A percentile compares a stretch with the other conserved stretches of the same genome.
These are phyloP conservation scores for Chondrosia reniformis DNA, from an alignment of 37 sponge, comb jelly and placozoan genomes.

Conservation along the genomic window DNA sequence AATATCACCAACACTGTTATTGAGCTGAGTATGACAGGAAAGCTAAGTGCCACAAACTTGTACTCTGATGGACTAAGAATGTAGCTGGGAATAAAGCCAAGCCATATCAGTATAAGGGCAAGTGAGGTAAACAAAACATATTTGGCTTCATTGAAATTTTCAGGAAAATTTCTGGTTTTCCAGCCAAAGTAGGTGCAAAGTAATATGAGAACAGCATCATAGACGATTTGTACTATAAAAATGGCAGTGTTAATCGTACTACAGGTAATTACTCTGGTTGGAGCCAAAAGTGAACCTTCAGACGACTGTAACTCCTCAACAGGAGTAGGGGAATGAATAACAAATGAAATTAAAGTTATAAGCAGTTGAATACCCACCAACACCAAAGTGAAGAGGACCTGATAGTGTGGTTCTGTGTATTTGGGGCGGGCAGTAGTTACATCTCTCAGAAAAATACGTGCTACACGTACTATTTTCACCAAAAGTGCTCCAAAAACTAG, in stretches of 20 bases:
- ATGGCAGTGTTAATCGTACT: conserved; percentile 2
- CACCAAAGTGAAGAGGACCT: conserved; percentile 55
- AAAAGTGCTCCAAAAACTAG: conserved; percentile 71
- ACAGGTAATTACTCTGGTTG: conserved; percentile 49
- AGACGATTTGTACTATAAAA: conserved; percentile 32
- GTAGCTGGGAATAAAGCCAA: conserved; percentile 42
- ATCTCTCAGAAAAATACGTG: conserved; percentile 52
- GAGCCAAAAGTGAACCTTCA: conserved; percentile 8
- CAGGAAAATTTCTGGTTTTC: conserved; percentile 61
- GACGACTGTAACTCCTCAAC: neutral
- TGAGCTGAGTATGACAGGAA: conserved; percentile 46
- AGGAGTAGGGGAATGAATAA: neutral
- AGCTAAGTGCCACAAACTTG: conserved; percentile 29
- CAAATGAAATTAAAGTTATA: conserved; percentile 32
- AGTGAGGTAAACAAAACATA: conserved; percentile 60
- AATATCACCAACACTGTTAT: conserved; percentile 40
- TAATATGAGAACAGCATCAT: conserved; percentile 47
- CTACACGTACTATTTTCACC: conserved; percentile 74
- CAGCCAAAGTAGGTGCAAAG: conserved; percentile 51
- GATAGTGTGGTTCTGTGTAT: conserved; percentile 54
- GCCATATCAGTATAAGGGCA: conserved; percentile 54
- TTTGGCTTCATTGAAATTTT: conserved; percentile 76
- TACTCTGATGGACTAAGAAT: conserved; percentile 40
- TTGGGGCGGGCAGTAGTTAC: conserved; percentile 20
- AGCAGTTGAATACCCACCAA: conserved; percentile 42